phyloP scores from a whole-genome alignment of 1,140 invertebrate species.

The Fopius arisanus region DNA sequence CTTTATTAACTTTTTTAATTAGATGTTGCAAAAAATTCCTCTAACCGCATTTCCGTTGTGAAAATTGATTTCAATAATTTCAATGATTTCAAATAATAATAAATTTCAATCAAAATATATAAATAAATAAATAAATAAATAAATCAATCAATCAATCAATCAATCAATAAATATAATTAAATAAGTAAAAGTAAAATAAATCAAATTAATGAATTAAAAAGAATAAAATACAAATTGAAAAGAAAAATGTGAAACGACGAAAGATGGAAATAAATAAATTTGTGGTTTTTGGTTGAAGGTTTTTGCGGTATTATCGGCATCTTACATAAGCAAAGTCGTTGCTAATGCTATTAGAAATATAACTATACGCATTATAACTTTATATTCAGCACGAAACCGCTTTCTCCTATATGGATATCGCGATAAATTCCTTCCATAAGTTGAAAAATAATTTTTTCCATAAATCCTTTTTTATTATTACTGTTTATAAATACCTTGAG shows the following conservation, averaged over 20 bases:
- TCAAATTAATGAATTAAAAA: no score
- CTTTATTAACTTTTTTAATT: no score
- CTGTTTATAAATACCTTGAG: not conserved
- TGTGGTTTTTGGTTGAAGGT: conserved; percentile 15
- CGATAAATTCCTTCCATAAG: conserved; percentile 17
- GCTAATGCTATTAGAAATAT: conserved; percentile 8
- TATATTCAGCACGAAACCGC: conserved; percentile 8
- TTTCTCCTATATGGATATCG: conserved; percentile 19
- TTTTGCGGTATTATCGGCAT: conserved; percentile 26
- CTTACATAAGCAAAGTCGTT: conserved; percentile 18
- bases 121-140: no score
- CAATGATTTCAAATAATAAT: no score
- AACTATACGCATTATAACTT: conserved; percentile 17
- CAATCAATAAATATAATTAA: no score
- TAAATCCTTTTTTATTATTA: not conserved
- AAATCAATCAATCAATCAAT: no score
- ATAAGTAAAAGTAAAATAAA: no score
- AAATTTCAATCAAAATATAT: no score
- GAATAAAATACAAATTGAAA: no score
- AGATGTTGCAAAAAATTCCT: no score
- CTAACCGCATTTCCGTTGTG: no score
- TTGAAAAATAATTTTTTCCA: not conserved
- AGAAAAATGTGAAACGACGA: no score
- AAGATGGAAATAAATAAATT: conserved; percentile 4
- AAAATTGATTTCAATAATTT: not conserved